Evolutionary conservation across 2,113 vertebrate genomes (phyloP).

Genomic region (Anoura caudifer): DNA sequence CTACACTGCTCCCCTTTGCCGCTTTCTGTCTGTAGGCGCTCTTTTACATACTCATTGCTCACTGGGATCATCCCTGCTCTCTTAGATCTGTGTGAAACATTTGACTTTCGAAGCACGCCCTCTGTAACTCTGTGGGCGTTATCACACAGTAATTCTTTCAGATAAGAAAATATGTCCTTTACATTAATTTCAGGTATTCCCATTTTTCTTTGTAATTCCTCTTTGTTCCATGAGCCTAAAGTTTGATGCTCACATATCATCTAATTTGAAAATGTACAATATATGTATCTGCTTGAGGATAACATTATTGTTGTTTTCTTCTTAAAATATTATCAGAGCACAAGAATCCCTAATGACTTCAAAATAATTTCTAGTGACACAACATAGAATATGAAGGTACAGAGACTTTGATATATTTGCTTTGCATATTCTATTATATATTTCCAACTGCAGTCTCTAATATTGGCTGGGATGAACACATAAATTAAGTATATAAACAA

Average conservation of each 20-base stretch:
- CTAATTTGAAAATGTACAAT: not conserved
- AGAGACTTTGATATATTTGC: not conserved
- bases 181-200: not conserved
- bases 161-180: not conserved
- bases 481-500: not conserved
- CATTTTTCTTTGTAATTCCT: not conserved
- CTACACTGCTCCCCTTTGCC: not conserved
- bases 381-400: not conserved
- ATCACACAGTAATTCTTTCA: not conserved
- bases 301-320: not conserved
- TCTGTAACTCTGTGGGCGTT: not conserved
- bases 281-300: not conserved
- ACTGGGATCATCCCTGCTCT: not conserved
- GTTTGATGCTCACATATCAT: conserved; percentile 8
- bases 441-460: not conserved
- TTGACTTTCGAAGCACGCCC: not conserved
- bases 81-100: not conserved
- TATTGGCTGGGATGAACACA: not conserved
- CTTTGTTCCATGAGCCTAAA: not conserved
- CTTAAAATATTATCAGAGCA: not conserved
- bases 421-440: not conserved
- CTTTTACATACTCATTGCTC: not conserved
- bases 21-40: not conserved
- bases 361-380: conserved; percentile 12
- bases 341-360: not conserved